Conservation (phyloP, 2,888 invertebrate species). For the Nomada lathburiana region DNA sequence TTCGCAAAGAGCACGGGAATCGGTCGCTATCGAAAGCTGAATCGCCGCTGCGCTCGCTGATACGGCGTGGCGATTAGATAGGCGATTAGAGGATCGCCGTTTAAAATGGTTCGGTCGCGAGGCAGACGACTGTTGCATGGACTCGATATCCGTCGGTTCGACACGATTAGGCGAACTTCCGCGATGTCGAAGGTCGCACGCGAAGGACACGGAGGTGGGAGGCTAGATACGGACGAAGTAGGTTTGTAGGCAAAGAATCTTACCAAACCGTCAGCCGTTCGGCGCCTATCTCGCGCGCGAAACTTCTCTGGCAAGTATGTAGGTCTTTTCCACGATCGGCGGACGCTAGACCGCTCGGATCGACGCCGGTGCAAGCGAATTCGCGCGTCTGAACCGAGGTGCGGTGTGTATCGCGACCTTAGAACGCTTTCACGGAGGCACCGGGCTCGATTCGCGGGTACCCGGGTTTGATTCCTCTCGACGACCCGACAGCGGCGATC, state of each 20-base stretch:
- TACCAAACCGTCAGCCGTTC: constrained; percentile 38
- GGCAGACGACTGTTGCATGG: constrained; percentile 30
- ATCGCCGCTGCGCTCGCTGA: constrained; percentile 42
- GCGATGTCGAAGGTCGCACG: constrained; percentile 58
- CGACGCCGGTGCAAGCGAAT: not conserved
- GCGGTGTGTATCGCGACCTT: constrained; percentile 17
- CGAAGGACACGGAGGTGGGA: constrained; percentile 33
- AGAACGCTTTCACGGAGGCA: constrained; percentile 8
- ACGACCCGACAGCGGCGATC: too few relatives aligned
- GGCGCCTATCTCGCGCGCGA: constrained; percentile 40
- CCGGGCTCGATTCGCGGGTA: not conserved
- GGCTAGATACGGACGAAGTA: constrained; percentile 41
- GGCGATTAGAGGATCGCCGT: constrained; percentile 62
- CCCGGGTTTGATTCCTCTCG: not conserved
- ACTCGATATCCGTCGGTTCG: constrained; percentile 31
- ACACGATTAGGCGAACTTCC: constrained; percentile 50
- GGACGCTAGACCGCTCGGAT: not conserved
- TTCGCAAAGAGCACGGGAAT: not conserved
- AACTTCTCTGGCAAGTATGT: constrained; percentile 17
- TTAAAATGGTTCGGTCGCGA: constrained; percentile 24
- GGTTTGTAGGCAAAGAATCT: constrained; percentile 56
- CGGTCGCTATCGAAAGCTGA: constrained; percentile 44
- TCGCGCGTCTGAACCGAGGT: not conserved
- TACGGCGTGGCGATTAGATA: constrained; percentile 72
- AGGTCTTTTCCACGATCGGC: constrained; percentile 21